A percentile compares a stretch with the other conserved stretches of the same genome.
Evolutionary conservation across 2,113 vertebrate species (phyloP).

Genomic region (Axis porcinus): DNA sequence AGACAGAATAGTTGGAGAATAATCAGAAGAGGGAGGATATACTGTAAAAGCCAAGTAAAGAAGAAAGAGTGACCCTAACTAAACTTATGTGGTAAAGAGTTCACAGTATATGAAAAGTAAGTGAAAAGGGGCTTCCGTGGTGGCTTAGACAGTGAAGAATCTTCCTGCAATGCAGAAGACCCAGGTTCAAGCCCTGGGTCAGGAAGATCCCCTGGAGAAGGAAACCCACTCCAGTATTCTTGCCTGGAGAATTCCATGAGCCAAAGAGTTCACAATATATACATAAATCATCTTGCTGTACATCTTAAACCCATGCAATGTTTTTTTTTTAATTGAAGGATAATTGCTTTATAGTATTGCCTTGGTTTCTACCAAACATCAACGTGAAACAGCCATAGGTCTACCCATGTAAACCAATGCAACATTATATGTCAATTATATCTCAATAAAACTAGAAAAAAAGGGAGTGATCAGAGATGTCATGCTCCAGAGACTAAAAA

Average conservation of each 20-base stretch:
- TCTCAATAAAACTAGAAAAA: not conserved
- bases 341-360: not conserved
- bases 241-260: not conserved
- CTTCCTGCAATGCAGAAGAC: not conserved
- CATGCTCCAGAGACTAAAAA: not conserved
- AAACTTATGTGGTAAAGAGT: not conserved
- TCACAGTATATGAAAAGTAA: not conserved
- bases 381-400: not conserved
- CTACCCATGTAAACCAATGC: not conserved
- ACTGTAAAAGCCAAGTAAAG: not conserved
- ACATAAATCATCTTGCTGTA: not conserved
- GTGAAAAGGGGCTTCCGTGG: not conserved
- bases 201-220: not conserved
- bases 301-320: not conserved
- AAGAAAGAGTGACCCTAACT: not conserved
- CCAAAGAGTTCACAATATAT: not conserved
- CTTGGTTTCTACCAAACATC: not conserved
- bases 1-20: not conserved
- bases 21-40: not conserved
- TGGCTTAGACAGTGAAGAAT: not conserved
- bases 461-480: not conserved
- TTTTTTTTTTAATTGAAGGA: not conserved
- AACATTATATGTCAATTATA: not conserved
- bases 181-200: not conserved
- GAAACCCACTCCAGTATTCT: not conserved